These are phyloP conservation scores for Theonella swinhoei DNA, from an alignment of 37 sponge, comb jelly and placozoan genomes.

Conservation along the genomic window DNA sequence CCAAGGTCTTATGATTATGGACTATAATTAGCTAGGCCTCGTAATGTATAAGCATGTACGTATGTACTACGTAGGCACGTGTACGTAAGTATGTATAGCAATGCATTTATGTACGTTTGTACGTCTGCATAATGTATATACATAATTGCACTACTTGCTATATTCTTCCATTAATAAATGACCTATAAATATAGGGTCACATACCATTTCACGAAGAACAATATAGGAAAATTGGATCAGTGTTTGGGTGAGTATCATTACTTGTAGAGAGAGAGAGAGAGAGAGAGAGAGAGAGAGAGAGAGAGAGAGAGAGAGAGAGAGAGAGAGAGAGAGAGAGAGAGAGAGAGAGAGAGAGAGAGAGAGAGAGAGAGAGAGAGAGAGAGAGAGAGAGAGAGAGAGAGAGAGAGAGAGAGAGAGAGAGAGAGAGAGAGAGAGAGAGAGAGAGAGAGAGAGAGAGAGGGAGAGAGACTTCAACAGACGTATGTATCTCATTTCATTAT, in stretches of 20 bases:
- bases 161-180: too few relatives aligned
- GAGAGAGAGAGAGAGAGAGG: background rate
- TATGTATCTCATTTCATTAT: too few relatives aligned
- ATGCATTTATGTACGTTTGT: too few relatives aligned
- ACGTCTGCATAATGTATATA: too few relatives aligned
- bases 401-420: background rate
- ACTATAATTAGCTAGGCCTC: too few relatives aligned
- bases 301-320: constrained; percentile 49
- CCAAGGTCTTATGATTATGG: too few relatives aligned
- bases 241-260: background rate
- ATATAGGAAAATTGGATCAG: background rate
- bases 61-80: too few relatives aligned
- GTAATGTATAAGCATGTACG: too few relatives aligned
- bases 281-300: constrained; percentile 60
- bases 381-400: too few relatives aligned
- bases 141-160: too few relatives aligned
- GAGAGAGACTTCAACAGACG: background rate
- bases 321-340: constrained; percentile 5
- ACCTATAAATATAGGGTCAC: too few relatives aligned
- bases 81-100: too few relatives aligned
- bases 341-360: background rate
- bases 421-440: background rate
- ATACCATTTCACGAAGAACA: background rate
- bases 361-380: background rate
- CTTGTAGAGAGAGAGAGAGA: constrained; percentile 50